These are phyloP conservation scores for Torymus aiolomorphi DNA, from an alignment of 2,888 invertebrate genomes.

Conservation along the genomic window DNA sequence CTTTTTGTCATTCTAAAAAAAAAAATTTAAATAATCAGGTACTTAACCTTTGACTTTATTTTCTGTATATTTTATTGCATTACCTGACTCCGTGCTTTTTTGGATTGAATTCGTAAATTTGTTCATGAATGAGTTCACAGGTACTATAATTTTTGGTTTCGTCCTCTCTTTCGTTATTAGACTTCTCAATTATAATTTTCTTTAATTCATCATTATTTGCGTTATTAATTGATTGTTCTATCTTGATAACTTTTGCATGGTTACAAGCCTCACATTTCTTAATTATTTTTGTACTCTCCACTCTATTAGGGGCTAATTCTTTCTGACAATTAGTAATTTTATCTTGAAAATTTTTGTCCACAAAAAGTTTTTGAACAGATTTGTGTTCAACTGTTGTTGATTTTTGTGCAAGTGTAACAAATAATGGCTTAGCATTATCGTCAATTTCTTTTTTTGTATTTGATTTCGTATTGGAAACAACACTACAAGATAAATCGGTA, in stretches of 20 bases:
- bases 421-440: no score
- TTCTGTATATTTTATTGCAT: not conserved
- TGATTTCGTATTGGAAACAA: not conserved
- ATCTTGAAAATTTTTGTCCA: no score
- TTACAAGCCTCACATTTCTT: not conserved
- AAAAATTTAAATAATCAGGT: slow-evolving; percentile 18
- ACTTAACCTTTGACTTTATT: not conserved
- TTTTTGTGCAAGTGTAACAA: no score
- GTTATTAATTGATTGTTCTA: not conserved
- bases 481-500: not conserved
- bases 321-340: no score
- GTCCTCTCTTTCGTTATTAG: not conserved
- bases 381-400: no score
- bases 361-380: no score
- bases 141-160: not conserved
- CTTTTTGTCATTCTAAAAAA: slow-evolving; percentile 87
- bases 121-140: slow-evolving; percentile 62
- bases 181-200: not conserved
- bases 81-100: slow-evolving; percentile 70
- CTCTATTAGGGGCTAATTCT: not conserved
- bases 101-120: slow-evolving; percentile 68
- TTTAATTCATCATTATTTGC: slow-evolving; percentile 13
- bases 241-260: not conserved
- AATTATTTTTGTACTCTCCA: slow-evolving; percentile 4
- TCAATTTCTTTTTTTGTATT: not conserved